A percentile compares a stretch with the other conserved stretches of the same genome.
phyloP scores from a whole-genome alignment of 2,113 vertebrate species.

The Anarrhichthys ocellatus region DNA sequence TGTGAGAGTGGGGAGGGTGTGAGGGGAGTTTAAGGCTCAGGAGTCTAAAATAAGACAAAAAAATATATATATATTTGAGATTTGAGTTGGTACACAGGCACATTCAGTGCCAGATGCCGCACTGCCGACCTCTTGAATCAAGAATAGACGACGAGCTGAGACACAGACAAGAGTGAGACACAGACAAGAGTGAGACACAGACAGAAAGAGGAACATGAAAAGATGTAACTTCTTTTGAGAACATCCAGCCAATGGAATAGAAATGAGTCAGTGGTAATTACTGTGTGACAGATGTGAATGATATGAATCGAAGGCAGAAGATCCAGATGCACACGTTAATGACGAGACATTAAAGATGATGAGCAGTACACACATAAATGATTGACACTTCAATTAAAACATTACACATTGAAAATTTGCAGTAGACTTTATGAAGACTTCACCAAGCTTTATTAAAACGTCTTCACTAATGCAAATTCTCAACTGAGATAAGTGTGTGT shows the following conservation, averaged over 20 bases:
- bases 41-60: constrained; percentile 67
- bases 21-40: constrained; percentile 17
- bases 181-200: background rate
- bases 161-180: background rate
- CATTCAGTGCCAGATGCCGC: constrained; percentile 27
- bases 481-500: constrained; percentile 18
- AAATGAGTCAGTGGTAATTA: constrained; percentile 22
- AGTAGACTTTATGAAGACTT: constrained; percentile 14
- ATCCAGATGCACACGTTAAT: constrained; percentile 22
- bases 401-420: constrained; percentile 3
- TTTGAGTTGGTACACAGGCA: constrained; percentile 40
- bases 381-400: constrained; percentile 54
- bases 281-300: constrained; percentile 21
- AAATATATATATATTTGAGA: constrained; percentile 34
- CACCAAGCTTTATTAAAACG: background rate
- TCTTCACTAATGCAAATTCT: background rate
- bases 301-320: constrained; percentile 22
- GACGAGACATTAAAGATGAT: constrained; percentile 30
- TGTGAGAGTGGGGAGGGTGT: constrained; percentile 17
- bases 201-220: constrained; percentile 16
- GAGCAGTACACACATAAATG: constrained; percentile 35
- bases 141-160: constrained; percentile 31
- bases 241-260: constrained; percentile 3
- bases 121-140: constrained; percentile 27
- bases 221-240: background rate